Percentiles rank a stretch among this genome's conserved stretches.
Conservation (phyloP, 2,888 invertebrate species). For the Chelonus formosanus region DNA sequence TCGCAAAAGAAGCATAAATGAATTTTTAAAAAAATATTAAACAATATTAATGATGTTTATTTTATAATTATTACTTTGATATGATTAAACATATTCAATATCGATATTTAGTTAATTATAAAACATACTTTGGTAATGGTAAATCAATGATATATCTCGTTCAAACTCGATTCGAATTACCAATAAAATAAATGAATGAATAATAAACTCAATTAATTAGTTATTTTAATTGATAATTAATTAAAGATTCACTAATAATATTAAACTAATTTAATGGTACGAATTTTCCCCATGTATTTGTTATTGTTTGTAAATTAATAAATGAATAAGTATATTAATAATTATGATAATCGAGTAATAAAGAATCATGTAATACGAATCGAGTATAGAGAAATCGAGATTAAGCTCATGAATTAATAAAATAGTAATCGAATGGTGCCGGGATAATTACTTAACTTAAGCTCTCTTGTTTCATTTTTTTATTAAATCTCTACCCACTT, state of each 20-base stretch:
- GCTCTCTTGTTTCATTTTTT: constrained; percentile 65
- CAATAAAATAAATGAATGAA: constrained; percentile 5
- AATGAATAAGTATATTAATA: too few species aligned
- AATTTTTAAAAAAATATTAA: too few species aligned
- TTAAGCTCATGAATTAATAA: constrained; percentile 47
- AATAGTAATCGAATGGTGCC: constrained; percentile 52
- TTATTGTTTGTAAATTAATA: too few species aligned
- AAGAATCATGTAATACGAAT: constrained; percentile 42
- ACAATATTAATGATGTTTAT: too few species aligned
- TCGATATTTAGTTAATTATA: neutral
- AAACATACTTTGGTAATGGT: constrained; percentile 49
- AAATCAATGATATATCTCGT: constrained; percentile 41
- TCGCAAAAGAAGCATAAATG: too few species aligned
- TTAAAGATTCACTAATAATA: neutral
- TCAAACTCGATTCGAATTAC: constrained; percentile 53
- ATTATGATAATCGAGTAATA: too few species aligned
- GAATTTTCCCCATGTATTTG: too few species aligned
- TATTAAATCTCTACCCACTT: constrained; percentile 65
- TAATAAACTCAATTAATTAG: constrained; percentile 1
- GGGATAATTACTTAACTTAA: constrained; percentile 61
- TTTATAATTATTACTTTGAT: too few species aligned
- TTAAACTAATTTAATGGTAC: too few species aligned
- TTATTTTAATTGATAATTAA: constrained; percentile 10
- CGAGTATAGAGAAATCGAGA: constrained; percentile 43
- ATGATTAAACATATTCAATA: neutral